These are phyloP conservation scores for Muricea muricata DNA, from an alignment of 92 coral and sea anemone genomes.

Conservation along the genomic window DNA sequence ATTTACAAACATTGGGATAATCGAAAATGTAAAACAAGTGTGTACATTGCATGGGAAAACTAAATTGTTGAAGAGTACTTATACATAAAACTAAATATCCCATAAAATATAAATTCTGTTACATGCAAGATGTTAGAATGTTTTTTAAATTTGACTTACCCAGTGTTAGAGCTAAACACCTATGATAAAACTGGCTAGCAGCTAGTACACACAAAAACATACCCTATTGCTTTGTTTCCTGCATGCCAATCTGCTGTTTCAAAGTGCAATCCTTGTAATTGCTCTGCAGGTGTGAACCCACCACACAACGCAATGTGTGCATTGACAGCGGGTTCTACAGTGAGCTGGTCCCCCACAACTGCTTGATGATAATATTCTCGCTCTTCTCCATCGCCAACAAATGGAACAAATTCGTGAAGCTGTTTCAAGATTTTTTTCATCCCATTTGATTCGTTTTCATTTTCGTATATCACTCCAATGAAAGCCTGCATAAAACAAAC, in stretches of 20 bases:
- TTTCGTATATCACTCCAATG: constrained; percentile 43
- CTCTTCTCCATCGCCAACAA: constrained; percentile 37
- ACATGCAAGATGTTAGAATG: too few species aligned
- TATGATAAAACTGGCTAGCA: too few species aligned
- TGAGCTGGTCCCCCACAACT: constrained; percentile 62
- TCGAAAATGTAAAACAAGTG: too few species aligned
- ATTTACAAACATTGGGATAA: too few species aligned
- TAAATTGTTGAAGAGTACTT: too few species aligned
- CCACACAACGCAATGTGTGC: constrained; percentile 46
- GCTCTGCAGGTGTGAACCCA: constrained; percentile 17
- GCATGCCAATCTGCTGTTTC: constrained; percentile 17
- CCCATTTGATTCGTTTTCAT: constrained; percentile 52
- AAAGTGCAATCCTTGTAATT: constrained; percentile 36
- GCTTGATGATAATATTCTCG: constrained; percentile 37
- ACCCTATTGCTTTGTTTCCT: constrained; percentile 29
- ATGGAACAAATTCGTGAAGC: constrained; percentile 56
- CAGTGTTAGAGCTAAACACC: too few species aligned
- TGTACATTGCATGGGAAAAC: too few species aligned
- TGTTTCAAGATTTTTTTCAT: constrained; percentile 36
- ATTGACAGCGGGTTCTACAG: constrained; percentile 49
- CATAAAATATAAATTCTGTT: too few species aligned
- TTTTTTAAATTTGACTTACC: too few species aligned
- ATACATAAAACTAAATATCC: too few species aligned
- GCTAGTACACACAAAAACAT: too few species aligned
- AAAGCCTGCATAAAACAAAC: constrained; percentile 46